Conservation (phyloP, 2,113 vertebrate species). For the Calypte anna region DNA sequence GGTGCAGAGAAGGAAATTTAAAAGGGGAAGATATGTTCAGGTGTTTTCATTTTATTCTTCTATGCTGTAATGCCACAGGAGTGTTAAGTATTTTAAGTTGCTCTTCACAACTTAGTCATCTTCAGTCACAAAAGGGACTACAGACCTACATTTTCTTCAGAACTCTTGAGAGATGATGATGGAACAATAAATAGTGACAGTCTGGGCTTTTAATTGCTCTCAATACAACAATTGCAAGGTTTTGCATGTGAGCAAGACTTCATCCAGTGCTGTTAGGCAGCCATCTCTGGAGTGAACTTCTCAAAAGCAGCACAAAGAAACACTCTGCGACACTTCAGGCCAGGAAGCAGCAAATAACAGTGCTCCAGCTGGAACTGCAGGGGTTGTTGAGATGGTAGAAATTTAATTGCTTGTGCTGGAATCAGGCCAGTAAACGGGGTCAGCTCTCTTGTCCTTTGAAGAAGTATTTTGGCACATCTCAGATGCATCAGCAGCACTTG, state of each 20-base stretch:
- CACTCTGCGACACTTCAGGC: neutral
- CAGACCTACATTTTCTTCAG: neutral
- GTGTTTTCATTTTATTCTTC: neutral
- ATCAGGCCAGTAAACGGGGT: constrained; percentile 49
- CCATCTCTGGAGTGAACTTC: neutral
- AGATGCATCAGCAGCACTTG: neutral
- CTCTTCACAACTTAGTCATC: neutral
- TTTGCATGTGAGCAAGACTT: neutral
- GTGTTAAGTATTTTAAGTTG: neutral
- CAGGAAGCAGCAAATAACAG: neutral
- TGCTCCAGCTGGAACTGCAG: neutral
- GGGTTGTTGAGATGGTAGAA: constrained; percentile 13
- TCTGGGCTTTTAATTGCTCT: neutral
- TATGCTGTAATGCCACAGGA: neutral
- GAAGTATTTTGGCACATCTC: neutral
- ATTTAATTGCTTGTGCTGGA: constrained; percentile 57
- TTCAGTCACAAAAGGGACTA: neutral
- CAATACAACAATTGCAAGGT: neutral
- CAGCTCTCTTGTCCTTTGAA: constrained; percentile 33
- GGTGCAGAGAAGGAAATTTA: neutral
- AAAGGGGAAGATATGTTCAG: neutral
- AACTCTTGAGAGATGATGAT: neutral
- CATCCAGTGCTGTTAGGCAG: neutral
- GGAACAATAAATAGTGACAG: neutral
- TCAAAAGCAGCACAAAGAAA: neutral